Evolutionary conservation across 35 echinoderm and acorn worm genomes (phyloP).

Genomic region (Anneissia japonica): DNA sequence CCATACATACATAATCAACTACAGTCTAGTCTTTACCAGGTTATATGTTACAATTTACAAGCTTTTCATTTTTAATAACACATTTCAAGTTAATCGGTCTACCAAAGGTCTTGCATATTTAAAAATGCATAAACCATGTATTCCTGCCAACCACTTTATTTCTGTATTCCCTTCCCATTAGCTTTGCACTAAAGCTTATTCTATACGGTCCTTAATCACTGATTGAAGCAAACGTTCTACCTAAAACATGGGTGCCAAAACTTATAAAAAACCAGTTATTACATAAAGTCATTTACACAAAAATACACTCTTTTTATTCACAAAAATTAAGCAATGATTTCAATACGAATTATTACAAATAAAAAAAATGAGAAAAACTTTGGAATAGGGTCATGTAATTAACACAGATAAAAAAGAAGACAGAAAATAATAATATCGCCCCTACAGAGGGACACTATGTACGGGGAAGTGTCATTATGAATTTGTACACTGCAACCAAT

Average conservation of each 20-base stretch:
- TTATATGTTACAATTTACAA: not conserved
- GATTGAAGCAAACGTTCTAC: too few relatives aligned
- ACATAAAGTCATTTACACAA: not conserved
- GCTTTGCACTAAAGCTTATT: not conserved
- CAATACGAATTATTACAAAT: not conserved
- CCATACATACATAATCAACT: slow-evolving; percentile 2
- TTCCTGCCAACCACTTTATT: not conserved
- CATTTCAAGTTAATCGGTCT: too few relatives aligned
- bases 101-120: not conserved
- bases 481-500: too few relatives aligned
- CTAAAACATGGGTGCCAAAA: not conserved
- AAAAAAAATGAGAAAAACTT: too few relatives aligned
- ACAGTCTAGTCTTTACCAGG: not conserved
- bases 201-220: too few relatives aligned
- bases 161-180: not conserved
- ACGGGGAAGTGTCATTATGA: too few relatives aligned
- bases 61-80: not conserved
- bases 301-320: not conserved
- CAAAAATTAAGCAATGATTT: not conserved
- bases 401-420: too few relatives aligned
- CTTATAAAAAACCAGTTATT: not conserved
- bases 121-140: not conserved
- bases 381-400: too few relatives aligned
- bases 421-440: too few relatives aligned
- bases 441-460: too few relatives aligned